phyloP scores from a whole-genome alignment of 2,113 vertebrate genomes.

The Gymnogyps californianus region DNA sequence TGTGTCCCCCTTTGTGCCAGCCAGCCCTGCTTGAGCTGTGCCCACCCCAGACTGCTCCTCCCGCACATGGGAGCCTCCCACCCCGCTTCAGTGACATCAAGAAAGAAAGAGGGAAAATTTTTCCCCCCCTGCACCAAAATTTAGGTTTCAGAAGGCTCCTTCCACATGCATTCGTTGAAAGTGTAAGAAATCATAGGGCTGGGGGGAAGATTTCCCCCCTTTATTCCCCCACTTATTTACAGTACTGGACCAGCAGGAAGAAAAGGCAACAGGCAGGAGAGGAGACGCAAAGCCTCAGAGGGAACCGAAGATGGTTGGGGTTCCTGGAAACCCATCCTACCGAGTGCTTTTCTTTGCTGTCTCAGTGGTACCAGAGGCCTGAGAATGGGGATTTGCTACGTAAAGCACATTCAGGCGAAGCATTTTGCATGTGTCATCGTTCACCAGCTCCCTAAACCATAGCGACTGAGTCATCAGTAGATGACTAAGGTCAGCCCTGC shows the following conservation, averaged over 20 bases:
- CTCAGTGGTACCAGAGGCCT: background rate
- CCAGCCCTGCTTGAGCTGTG: background rate
- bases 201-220: background rate
- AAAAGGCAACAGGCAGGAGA: background rate
- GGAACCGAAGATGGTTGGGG: background rate
- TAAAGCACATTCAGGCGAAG: background rate
- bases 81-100: background rate
- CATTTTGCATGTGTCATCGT: background rate
- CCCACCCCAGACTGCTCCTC: background rate
- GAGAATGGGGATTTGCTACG: background rate
- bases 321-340: background rate
- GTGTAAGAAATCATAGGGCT: background rate
- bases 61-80: accelerated
- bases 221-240: background rate
- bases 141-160: background rate
- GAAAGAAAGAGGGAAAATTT: background rate
- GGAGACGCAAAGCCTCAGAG: background rate
- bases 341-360: background rate
- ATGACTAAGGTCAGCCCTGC: background rate
- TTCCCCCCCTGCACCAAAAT: background rate
- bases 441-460: background rate
- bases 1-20: background rate
- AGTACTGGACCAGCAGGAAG: background rate
- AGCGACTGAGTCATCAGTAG: background rate
- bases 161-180: background rate